Evolutionary conservation across 2,888 invertebrate genomes (phyloP), one percentile per base, ranked within the genome.

Genomic region (Allygus modestus): DNA sequence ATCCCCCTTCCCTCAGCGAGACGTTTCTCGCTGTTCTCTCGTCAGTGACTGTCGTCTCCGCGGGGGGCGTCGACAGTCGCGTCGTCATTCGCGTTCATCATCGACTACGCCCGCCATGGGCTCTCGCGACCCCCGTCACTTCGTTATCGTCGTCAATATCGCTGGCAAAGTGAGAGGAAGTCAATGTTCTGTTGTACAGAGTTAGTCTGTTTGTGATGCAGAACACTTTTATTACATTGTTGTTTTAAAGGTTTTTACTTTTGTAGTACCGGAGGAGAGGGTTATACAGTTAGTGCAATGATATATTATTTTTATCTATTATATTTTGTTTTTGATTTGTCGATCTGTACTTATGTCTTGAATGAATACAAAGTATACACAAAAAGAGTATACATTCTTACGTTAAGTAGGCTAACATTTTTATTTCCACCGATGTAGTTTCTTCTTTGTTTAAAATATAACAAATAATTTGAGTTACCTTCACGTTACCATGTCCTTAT

Each of bases 1-100:
- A 82, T 82, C 82, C 82, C 82, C 82, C 82, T 82, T 82, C 82
- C 82, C 82, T 69, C 69, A 23, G 71, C 82, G 82, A 82, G 82
- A 43, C 71, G 41, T 41, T 20, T 81, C 81, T 81, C 81, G 81
- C 41, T 2, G 26, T 51, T 43, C 28, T 77, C 77, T 77, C 77
- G 77, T 77, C 43, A 20, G 28, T 41, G 17, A 51, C 23, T 28
- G 17, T 73, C 20, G 41, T 43, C 37, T 37, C 73, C 41, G 41
- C 73, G 37, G 37, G 73, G 37, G 41, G 73, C 73, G n/a, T 23
- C 31, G 20, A 73, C 73, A 73, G 37, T 43, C n/a, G 37, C 73
- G 73, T 73, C 1, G 23, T 73, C 37, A 41, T 51, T 77, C 51
- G 28, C 77, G 33, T 51, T 41, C 77, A 77, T 77, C 77, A 28